Conservation (phyloP, 2,113 vertebrate genomes). For the Alligator mississippiensis region DNA sequence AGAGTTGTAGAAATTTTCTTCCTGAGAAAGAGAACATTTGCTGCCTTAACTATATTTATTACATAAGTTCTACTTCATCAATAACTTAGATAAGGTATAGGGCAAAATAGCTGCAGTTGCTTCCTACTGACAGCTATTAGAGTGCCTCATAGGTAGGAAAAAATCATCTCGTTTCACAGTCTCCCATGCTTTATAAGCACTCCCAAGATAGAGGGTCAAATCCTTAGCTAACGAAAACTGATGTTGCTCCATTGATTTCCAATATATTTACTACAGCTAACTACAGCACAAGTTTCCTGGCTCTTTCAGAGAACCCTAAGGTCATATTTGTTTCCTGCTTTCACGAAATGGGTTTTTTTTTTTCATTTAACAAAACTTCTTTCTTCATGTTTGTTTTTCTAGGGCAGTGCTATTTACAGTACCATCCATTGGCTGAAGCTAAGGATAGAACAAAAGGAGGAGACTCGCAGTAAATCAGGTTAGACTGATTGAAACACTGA, state of each 20-base stretch:
- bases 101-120: neutral
- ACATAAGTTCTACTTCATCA: neutral
- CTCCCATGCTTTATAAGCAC: neutral
- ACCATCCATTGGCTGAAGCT: neutral
- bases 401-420: neutral
- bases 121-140: neutral
- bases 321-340: neutral
- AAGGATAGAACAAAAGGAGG: neutral
- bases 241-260: neutral
- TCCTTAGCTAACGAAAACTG: neutral
- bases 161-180: neutral
- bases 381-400: neutral
- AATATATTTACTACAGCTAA: neutral
- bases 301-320: neutral
- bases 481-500: neutral
- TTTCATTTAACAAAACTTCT: neutral
- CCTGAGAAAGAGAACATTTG: neutral
- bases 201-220: neutral
- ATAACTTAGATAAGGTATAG: neutral
- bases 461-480: neutral
- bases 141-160: neutral
- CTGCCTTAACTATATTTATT: neutral
- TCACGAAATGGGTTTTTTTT: neutral
- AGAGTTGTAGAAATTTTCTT: neutral
- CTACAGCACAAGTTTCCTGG: rapidly evolving